Base-by-base conservation (phyloP, 1,140 invertebrate genomes). In the Steinernema feltiae region DNA sequence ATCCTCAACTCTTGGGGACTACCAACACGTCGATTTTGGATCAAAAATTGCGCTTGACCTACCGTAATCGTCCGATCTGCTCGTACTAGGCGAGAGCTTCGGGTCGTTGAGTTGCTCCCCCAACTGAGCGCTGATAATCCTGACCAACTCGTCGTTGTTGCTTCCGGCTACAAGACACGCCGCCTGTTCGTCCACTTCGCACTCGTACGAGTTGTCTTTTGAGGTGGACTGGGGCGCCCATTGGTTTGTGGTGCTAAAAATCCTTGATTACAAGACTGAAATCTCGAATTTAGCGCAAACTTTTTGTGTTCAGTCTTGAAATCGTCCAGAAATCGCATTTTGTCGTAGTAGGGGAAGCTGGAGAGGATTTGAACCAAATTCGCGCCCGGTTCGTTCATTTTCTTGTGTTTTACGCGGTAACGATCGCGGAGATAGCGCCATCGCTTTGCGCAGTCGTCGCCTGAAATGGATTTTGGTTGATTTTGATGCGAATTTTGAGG, bases 291-390 rank as follows among this genome's bases (percentile, higher is more conserved):
- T n/a, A 63, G 12, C 7, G 53, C 7, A 27, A 15, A 63, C 53
- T 21, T 63, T 27, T 27, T 63, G 53, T 63, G 53, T 7, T 63
- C 53, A 63, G 7, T 63, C 24, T 63, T 63, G 53, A n/a, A 63
- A 27, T 63, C 53, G 24, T 63, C 53, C 53, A 63, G 24, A 27
- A 63, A 63, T 7, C 53, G 53, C 53, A 63, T 63, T 27, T 63
- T 63, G 53, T 63, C 53, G 53, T 63, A 63, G 53, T 63, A 63
- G 24, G 53, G 53, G 24, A 63, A 63, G 24, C 53, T 63, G 2
- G 53, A 63, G 24, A 63, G 53, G 53, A 63, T 12, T 27, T 63
- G 53, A 21, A 63, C 53, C 53, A 63, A n/a, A 21, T 63, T 63
- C 7, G 53, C 53, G 24, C 53, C 24, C 12, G 53, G 53, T 63